Conservation (phyloP, 2,888 invertebrate genomes). For the Pegoplata infirma region DNA sequence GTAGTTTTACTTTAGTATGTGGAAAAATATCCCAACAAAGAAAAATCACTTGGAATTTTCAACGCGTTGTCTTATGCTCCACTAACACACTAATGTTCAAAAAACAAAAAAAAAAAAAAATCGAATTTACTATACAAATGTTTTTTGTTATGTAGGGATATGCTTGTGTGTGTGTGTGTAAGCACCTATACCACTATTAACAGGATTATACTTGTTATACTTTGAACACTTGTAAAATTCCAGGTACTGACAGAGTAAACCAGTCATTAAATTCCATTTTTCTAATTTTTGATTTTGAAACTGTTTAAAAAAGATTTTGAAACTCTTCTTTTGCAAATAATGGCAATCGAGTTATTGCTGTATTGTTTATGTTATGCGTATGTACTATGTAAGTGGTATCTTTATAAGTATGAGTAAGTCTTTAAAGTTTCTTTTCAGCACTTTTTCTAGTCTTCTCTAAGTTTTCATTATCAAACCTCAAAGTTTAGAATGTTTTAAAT, state of each 20-base stretch:
- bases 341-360: too few relatives aligned
- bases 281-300: too few relatives aligned
- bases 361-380: too few relatives aligned
- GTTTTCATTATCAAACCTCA: constrained; percentile 51
- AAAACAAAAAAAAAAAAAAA: not conserved
- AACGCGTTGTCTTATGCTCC: constrained; percentile 42
- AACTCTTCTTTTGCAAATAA: too few relatives aligned
- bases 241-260: too few relatives aligned
- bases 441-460: constrained; percentile 19
- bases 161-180: not conserved
- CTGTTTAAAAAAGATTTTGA: too few relatives aligned
- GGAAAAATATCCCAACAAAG: not conserved
- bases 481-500: constrained; percentile 34
- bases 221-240: too few relatives aligned
- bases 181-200: too few relatives aligned
- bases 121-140: not conserved
- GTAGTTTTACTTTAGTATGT: not conserved
- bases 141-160: not conserved
- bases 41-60: constrained; percentile 48
- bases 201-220: too few relatives aligned
- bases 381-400: too few relatives aligned
- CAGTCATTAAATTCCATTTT: too few relatives aligned
- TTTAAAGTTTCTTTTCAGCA: constrained; percentile 16
- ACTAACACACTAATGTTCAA: constrained; percentile 35
- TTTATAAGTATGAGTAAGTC: too few relatives aligned